A percentile compares a stretch with the other conserved stretches of the same genome.
These are phyloP conservation scores for Takifugu rubripes DNA, from an alignment of 2,797 vertebrate species.

Conservation along the genomic window DNA sequence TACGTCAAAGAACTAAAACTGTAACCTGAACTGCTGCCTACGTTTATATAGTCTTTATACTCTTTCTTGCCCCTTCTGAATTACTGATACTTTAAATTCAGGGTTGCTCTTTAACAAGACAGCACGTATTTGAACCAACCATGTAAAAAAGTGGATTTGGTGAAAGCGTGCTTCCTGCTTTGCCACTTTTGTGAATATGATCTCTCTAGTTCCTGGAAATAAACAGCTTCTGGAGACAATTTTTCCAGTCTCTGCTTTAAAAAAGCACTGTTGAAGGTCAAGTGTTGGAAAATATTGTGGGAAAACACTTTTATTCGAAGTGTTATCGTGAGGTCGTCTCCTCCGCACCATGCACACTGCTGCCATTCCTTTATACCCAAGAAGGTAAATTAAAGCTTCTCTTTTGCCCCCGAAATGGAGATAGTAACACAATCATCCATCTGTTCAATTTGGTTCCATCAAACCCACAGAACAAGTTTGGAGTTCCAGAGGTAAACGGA, in stretches of 20 bases:
- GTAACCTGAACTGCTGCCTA: no score
- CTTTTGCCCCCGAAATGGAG: no score
- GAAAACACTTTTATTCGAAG: not conserved
- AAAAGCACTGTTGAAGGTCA: not conserved
- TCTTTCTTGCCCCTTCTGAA: no score
- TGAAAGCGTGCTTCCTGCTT: not conserved
- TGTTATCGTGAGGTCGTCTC: not conserved
- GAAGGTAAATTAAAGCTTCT: no score
- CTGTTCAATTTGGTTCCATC: no score
- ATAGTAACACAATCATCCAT: no score
- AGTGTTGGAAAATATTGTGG: not conserved
- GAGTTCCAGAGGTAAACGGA: no score
- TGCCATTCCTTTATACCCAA: not conserved
- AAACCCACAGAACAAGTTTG: no score
- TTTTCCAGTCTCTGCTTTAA: not conserved
- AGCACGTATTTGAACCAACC: not conserved
- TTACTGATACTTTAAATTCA: no score
- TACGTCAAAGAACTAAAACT: no score
- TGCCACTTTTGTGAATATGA: not conserved
- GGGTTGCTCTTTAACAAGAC: not conserved
- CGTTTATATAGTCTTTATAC: no score
- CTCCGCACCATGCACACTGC: not conserved
- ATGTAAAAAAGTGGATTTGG: not conserved
- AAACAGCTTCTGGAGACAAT: not conserved
- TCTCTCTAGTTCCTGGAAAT: not conserved